Evolutionary conservation across 2,797 vertebrate species (phyloP), one percentile per base, ranked within the genome.

Genomic region (Bovichtus diacanthus): DNA sequence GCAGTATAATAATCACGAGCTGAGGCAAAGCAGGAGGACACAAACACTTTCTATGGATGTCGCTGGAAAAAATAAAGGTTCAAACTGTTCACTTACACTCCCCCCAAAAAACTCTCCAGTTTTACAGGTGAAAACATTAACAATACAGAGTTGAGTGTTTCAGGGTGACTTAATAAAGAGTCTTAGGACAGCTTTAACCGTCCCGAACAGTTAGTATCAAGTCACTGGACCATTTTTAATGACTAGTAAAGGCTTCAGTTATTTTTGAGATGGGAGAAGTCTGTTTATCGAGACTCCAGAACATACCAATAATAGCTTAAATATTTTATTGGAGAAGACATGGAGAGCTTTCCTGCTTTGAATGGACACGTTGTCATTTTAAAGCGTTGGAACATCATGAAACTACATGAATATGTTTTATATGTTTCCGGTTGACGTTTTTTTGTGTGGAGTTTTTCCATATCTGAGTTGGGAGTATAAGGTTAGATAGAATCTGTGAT

Each of bases 1-100:
- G 70, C 62, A 27, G 69, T 19, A 4, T 19, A 46, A 44, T 43
- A 34, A 29, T 27, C 63, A 61, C 0, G 3, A 58, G 59, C 47
- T 10, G 41, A 51, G 53, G 54, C 60, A 6, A 41, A 68, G 69
- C 23, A 53, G 41, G 44, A 34, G 39, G 46, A 19, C 56, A 59
- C 27, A 2, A 18, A 64, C 1, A n/a, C n/a, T 34, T 36, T 18
- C 2, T 16, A 6, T 46, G 31, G 39, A 39, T 8, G 25, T 29
- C 0, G 10, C 23, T 41, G 50, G 51, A n/a, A 51, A n/a, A n/a
- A 44, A 18, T 19, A 25, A 36, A 23, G 10, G n/a, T n/a, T 66
- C 11, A 16, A 11, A 47, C 2, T 39, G 41, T 15, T 18, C 49
- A 49, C 15, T n/a, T 13, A 9, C 18, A 7, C 2, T 27, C 18